Conservation (phyloP, 1,140 invertebrate species). For the Cydia strobilella region DNA sequence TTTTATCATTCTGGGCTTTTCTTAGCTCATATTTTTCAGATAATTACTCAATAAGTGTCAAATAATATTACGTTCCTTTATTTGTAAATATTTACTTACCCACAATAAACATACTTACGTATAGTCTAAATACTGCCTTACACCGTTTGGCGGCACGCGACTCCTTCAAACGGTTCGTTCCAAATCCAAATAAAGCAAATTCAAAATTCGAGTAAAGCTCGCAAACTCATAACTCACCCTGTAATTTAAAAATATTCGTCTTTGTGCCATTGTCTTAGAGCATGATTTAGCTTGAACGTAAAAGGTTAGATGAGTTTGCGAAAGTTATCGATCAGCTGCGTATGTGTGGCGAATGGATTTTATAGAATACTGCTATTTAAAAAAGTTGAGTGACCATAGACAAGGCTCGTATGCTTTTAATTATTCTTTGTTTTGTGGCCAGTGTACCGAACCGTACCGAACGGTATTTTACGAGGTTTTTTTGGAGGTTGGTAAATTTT, state of each 20-base stretch:
- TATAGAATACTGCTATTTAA: slow-evolving; percentile 37
- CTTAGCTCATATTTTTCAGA: too few species aligned
- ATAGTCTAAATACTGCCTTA: slow-evolving; percentile 17
- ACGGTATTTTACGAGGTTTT: neutral
- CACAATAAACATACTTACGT: slow-evolving; percentile 9
- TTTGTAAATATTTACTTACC: neutral
- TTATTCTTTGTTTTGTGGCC: slow-evolving; percentile 35
- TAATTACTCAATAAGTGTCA: neutral
- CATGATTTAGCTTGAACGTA: neutral
- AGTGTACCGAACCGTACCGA: slow-evolving; percentile 21
- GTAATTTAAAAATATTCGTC: neutral
- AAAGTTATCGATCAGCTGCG: slow-evolving; percentile 15
- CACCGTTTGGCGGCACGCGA: slow-evolving; percentile 54
- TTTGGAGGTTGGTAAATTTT: slow-evolving; percentile 4
- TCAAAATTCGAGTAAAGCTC: slow-evolving; percentile 17
- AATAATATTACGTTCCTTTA: neutral
- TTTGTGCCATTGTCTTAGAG: neutral
- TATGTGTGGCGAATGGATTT: slow-evolving; percentile 58
- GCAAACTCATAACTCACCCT: neutral
- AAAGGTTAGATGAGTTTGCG: neutral
- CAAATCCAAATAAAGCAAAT: slow-evolving; percentile 51
- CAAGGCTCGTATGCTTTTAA: slow-evolving; percentile 34
- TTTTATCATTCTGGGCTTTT: too few species aligned
- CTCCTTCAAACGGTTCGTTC: slow-evolving; percentile 47
- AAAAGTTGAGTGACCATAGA: slow-evolving; percentile 27